Base-by-base conservation (phyloP, 2,113 vertebrate species). In the Chloropsis hardwickii region DNA sequence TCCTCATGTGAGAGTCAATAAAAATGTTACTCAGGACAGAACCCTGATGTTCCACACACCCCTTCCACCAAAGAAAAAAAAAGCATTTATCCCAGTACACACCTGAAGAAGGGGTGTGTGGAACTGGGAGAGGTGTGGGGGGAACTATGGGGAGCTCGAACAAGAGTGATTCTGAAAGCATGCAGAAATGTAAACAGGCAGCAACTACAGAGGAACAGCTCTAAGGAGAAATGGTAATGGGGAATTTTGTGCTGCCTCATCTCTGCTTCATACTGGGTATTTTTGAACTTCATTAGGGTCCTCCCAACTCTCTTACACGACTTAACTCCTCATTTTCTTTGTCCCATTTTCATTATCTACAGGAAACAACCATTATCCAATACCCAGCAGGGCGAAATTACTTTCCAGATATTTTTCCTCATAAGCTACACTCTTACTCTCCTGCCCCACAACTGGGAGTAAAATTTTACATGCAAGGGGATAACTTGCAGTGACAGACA, bases 1-100 rank as follows among this genome's bases (percentile, higher is more conserved):
- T 39, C 40, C 22, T 18, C 12, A 1, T 1, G 5, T 9, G 33
- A 7, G 20, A 50, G 20, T 57, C 31, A 71, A 1, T 29, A 28
- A 28, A 62, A 62, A 45, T 0, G 6, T 37, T 53, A 67, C 31
- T 22, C 39, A 33, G 17, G 47, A 50, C 18, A 45, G 5, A 76
- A 16, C 48, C 6, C 5, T 9, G 25, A 39, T 28, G 47, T 9
- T 22, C 12, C 0, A 1, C 2, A 1, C 3, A 9, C 13, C 10
- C 27, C 21, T 35, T 40, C 65, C 22, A 64, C 17, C 11, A 23
- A 25, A 86, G 40, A 40, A n/a, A 16, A 33, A 23, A n/a, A 42
- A 42, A 42, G 2, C 6, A 7, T 5, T 19, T 12, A 8, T 25
- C 29, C 14, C 18, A 56, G 19, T 29, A 54, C 1, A 0, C 7